Evolutionary conservation across 2,797 vertebrate species (phyloP).

Genomic region (Chlorospingus semifuscus): DNA sequence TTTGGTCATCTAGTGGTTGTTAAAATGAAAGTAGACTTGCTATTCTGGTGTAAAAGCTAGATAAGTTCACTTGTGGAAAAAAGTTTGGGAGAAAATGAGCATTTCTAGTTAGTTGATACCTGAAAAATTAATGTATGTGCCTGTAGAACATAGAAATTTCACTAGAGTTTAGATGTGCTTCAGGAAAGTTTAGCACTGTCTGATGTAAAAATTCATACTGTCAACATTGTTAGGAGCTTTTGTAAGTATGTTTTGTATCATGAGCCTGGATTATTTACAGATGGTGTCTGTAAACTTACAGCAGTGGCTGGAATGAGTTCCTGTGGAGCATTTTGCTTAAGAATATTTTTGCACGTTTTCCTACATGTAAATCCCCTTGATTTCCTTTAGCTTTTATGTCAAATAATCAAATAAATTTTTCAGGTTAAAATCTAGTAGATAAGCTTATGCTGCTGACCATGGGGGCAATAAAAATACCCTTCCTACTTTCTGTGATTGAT

Average conservation of each 20-base stretch:
- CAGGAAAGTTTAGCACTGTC: background rate
- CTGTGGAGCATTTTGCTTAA: background rate
- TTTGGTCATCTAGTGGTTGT: background rate
- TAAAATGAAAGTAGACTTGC: background rate
- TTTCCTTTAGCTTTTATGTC: background rate
- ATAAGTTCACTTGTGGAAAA: background rate
- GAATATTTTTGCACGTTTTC: background rate
- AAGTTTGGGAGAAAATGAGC: background rate
- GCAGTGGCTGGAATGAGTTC: background rate
- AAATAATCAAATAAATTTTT: background rate
- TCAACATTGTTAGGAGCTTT: background rate
- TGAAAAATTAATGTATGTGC: background rate
- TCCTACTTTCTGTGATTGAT: background rate
- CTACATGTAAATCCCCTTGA: background rate
- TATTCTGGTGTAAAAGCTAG: background rate
- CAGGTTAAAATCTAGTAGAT: background rate
- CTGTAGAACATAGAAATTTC: background rate
- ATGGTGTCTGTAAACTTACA: background rate
- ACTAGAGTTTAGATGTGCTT: background rate
- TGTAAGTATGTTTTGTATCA: background rate
- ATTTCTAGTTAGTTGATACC: background rate
- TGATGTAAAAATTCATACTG: background rate
- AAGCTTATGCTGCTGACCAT: conserved; percentile 39
- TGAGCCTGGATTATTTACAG: background rate
- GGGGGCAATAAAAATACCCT: background rate